Percentiles rank a stretch among this genome's conserved stretches.
Evolutionary conservation across 1,140 invertebrate genomes (phyloP).

Genomic region (Adelges cooleyi): DNA sequence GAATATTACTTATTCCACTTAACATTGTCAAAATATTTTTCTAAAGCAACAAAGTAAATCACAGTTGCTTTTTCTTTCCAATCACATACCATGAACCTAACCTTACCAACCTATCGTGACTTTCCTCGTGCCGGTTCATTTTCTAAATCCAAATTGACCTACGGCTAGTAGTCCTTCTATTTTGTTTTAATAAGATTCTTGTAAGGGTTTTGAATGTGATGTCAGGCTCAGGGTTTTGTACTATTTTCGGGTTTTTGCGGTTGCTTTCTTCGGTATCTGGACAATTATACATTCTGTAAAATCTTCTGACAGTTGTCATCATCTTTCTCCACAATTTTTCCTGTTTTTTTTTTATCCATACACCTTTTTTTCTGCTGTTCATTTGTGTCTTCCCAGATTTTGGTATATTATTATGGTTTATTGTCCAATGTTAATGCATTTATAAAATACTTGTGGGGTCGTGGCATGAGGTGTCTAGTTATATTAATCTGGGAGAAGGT

Average conservation of each 20-base stretch:
- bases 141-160: not conserved
- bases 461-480: too few species aligned
- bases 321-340: too few species aligned
- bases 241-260: not conserved
- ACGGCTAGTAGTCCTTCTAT: not conserved
- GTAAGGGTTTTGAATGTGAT: slow-evolving; percentile 2
- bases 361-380: too few species aligned
- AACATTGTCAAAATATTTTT: not conserved
- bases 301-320: not conserved
- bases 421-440: too few species aligned
- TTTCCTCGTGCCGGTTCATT: not conserved
- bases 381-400: too few species aligned
- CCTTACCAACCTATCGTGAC: not conserved
- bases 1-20: not conserved
- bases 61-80: not conserved
- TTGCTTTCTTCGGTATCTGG: slow-evolving; percentile 3
- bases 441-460: too few species aligned
- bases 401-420: too few species aligned
- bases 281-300: slow-evolving; percentile 1
- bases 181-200: not conserved
- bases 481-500: slow-evolving; percentile 13
- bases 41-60: not conserved
- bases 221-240: not conserved
- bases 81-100: not conserved
- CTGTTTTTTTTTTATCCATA: too few species aligned